A percentile compares a stretch with the other conserved stretches of the same genome.
Conservation (phyloP, 2,888 invertebrate genomes). For the Galeopsomyia nigrocyanea region DNA sequence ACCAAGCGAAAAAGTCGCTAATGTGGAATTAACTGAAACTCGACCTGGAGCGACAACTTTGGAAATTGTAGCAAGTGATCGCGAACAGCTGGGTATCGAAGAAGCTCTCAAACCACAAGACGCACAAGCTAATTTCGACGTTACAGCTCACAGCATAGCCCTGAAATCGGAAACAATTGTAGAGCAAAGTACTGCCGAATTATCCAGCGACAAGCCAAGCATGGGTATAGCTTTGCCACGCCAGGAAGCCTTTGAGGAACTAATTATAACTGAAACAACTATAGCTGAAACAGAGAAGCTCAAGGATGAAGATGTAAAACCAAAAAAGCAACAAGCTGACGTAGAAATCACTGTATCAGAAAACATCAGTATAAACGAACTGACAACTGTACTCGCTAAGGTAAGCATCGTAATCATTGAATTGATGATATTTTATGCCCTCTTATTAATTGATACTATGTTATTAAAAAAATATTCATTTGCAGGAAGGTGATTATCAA, state of each 20-base stretch:
- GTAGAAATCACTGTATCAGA: conserved; percentile 58
- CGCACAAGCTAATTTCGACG: conserved; percentile 61
- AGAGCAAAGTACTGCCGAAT: conserved; percentile 58
- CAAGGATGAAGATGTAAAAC: conserved; percentile 66
- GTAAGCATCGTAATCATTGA: conserved; percentile 44
- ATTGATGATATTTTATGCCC: not conserved
- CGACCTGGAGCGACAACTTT: conserved; percentile 59
- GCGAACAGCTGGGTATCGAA: conserved; percentile 58
- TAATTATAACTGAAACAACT: conserved; percentile 66
- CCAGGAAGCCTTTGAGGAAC: conserved; percentile 71
- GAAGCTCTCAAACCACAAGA: conserved; percentile 56
- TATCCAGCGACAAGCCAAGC: conserved; percentile 56
- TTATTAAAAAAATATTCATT: conserved; percentile 23
- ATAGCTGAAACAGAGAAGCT: conserved; percentile 69
- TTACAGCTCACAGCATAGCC: conserved; percentile 69
- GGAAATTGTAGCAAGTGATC: conserved; percentile 64
- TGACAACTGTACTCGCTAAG: conserved; percentile 57
- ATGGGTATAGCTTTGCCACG: conserved; percentile 66
- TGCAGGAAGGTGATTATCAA: conserved; percentile 56
- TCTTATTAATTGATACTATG: not conserved
- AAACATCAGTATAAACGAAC: conserved; percentile 60
- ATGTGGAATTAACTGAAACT: conserved; percentile 64
- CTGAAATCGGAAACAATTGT: conserved; percentile 70
- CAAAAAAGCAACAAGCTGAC: conserved; percentile 60
- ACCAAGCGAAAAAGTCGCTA: conserved; percentile 68